Evolutionary conservation across 2,113 vertebrate genomes (phyloP).

Genomic region (Chaetodon trifascialis): DNA sequence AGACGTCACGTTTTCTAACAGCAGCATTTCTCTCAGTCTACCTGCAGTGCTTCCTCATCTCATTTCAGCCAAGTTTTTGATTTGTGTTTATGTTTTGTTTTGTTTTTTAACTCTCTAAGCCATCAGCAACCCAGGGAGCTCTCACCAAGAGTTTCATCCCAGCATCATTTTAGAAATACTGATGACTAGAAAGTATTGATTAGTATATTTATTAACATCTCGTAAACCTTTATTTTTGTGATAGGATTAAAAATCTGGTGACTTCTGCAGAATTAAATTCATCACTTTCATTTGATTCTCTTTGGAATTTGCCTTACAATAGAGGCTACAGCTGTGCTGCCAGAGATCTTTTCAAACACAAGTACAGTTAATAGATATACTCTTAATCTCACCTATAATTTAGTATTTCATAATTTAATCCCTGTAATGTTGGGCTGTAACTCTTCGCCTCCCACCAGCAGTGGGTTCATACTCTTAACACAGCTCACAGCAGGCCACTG

Average conservation of each 20-base stretch:
- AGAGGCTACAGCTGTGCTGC: neutral
- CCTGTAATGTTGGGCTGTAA: conserved; percentile 25
- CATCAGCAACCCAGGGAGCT: conserved; percentile 9
- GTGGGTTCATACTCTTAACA: too few relatives aligned
- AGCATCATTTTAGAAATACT: conserved; percentile 26
- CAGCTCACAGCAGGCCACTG: neutral
- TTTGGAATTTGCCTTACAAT: too few relatives aligned
- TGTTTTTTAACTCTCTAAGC: neutral
- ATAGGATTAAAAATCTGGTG: neutral
- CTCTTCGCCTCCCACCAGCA: conserved; percentile 17
- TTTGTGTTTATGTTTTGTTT: conserved; percentile 2
- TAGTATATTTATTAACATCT: neutral
- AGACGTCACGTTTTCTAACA: conserved; percentile 37
- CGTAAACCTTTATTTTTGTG: neutral
- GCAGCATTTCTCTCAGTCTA: neutral
- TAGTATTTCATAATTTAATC: neutral
- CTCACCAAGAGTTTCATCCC: conserved; percentile 30
- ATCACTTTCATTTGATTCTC: neutral
- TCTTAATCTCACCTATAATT: neutral
- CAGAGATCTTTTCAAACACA: neutral
- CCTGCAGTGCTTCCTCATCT: conserved; percentile 28
- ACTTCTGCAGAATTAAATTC: neutral
- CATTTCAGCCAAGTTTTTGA: conserved; percentile 28
- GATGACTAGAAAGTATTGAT: neutral
- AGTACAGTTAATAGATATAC: neutral